Conservation (phyloP, 2,113 vertebrate species). For the Myocastor coypus region DNA sequence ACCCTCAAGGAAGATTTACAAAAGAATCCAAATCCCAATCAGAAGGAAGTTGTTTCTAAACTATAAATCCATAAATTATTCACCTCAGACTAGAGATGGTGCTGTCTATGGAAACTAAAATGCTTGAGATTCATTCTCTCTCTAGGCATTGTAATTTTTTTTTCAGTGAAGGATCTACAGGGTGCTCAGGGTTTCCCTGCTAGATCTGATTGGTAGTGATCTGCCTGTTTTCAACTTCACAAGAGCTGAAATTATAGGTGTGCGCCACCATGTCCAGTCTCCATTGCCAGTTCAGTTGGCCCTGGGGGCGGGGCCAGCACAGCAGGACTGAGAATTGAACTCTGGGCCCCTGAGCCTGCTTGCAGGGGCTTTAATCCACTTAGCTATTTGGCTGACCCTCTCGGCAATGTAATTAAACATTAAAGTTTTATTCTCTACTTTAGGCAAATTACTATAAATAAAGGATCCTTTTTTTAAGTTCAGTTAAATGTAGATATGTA, state of each 20-base stretch:
- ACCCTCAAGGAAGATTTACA: background rate
- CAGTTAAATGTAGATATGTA: background rate
- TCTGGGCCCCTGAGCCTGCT: too few relatives aligned
- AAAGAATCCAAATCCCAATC: slow-evolving; percentile 28
- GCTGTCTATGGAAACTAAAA: slow-evolving; percentile 10
- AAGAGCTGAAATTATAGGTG: too few relatives aligned
- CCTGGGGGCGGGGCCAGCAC: too few relatives aligned
- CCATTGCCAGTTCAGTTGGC: too few relatives aligned
- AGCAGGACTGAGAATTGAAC: too few relatives aligned
- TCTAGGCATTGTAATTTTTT: background rate
- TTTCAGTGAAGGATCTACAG: too few relatives aligned
- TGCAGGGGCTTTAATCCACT: too few relatives aligned
- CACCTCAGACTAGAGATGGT: background rate
- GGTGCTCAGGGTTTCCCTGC: too few relatives aligned
- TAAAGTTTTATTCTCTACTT: slow-evolving; percentile 46
- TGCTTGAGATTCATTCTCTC: background rate
- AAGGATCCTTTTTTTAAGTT: background rate
- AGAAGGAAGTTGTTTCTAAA: slow-evolving; percentile 39
- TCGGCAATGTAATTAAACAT: background rate
- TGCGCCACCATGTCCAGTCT: too few relatives aligned
- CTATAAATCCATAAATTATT: background rate
- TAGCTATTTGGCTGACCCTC: background rate
- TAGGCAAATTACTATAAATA: background rate
- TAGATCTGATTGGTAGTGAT: too few relatives aligned
- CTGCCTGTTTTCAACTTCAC: too few relatives aligned